Evolutionary conservation across 2,888 invertebrate species (phyloP), one percentile per base, ranked within the genome.

Genomic region (Thecophora atra): DNA sequence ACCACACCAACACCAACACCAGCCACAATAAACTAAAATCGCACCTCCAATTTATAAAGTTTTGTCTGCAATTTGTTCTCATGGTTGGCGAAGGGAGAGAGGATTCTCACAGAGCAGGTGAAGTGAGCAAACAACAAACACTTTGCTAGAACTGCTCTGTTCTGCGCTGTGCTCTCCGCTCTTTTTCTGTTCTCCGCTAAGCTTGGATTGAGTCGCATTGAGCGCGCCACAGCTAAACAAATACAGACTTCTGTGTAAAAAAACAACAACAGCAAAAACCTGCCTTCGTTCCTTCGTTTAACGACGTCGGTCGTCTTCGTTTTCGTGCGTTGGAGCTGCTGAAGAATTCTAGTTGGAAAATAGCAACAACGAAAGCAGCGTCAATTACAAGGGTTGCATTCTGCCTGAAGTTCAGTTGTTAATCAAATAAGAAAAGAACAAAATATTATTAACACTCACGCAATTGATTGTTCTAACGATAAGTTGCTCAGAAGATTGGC

Each of bases 21-120:
- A 51, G 28, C 13, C 26, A 28, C 3, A 44, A 65, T 11, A 26
- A 26, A 54, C 21, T 24, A 30, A 63, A 70, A 70, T 60, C 52
- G 26, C 62, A 62, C 69, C 69, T 69, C 51, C 70, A 70, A 70
- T 70, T 70, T 70, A 70, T 63, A 63, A 70, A 70, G 62, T 70
- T 70, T 70, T 52, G 63, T 63, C 51, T 63, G 70, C 70, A 47
- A 70, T 70, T 70, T 51, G 63, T 70, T 70, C 28, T 24, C n/a
- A 47, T 15, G 37, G 8, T 11, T 1, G 30, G 42, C 8, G 24
- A 3, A 8, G 24, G 54, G 11, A n/a, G 54, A 24, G 58, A 58
- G 15, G 2, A 13, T 28, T 28, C 17, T 1, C 5, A 47, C 15
- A 1, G 6, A 17, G 15, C 24, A 58, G 11, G 30, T 30, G 60